These are phyloP conservation scores for Pteronura brasiliensis DNA, from an alignment of 2,113 vertebrate genomes.

Conservation along the genomic window DNA sequence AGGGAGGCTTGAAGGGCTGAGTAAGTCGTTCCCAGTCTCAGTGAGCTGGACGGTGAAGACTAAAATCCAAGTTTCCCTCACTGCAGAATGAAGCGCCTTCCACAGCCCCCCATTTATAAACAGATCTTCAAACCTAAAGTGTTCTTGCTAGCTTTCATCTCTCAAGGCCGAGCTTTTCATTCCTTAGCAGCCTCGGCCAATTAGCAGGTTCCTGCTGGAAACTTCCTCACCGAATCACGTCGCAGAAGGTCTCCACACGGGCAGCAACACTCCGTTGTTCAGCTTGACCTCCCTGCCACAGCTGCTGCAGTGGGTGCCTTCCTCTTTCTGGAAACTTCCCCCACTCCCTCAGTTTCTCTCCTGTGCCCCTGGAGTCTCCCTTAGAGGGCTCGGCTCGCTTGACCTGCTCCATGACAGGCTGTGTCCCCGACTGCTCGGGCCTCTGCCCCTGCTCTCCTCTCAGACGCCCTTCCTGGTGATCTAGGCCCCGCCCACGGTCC, in stretches of 20 bases:
- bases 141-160: background rate
- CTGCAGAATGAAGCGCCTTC: background rate
- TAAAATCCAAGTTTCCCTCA: background rate
- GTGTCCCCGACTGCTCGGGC: background rate
- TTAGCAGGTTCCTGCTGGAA: background rate
- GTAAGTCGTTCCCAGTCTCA: background rate
- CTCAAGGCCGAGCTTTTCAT: background rate
- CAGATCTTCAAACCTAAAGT: background rate
- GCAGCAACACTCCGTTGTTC: fast-evolving
- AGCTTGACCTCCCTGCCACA: background rate
- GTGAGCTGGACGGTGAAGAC: background rate
- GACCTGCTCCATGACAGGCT: background rate
- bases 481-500: too few species aligned
- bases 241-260: background rate
- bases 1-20: background rate
- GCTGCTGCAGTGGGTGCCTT: background rate
- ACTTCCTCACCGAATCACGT: background rate
- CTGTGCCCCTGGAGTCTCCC: background rate
- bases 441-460: background rate
- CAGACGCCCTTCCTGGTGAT: too few species aligned
- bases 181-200: background rate
- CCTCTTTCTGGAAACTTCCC: background rate
- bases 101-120: background rate
- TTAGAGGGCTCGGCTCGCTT: background rate
- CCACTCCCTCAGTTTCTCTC: background rate